Base-by-base conservation (phyloP, 2,888 invertebrate genomes). In the Atrina japonica region DNA sequence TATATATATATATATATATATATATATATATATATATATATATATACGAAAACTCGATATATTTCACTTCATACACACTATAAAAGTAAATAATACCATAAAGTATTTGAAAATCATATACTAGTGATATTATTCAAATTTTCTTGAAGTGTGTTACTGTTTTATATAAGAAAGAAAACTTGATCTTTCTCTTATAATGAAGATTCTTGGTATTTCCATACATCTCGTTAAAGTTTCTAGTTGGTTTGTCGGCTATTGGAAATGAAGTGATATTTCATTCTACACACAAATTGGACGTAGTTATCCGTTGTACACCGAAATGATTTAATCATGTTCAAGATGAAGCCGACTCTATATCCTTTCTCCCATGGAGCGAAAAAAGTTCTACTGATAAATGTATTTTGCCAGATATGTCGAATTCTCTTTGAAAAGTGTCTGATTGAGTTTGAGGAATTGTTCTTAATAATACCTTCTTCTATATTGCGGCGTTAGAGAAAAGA, bases 391-490 rank as follows among this genome's bases (percentile, higher is more conserved):
- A 69, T 58, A 43, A 64, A 69, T 69, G 58, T 49, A 9, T 69
- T 69, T 64, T 53, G 58, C 49, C 63, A 64, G 52, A 64, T 49
- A 56, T 30, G 50, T 56, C 64, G 69, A 58, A 49, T 41, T 63
- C 50, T 21, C 58, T 64, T 69, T 69, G 69, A 69, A 69, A 69
- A 47, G 43, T 63, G 67, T 72, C 71, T 63, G 63, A 63, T 72
- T 63, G 63, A 50, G 56, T 58, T 72, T 72, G 71, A 72, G 66
- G 67, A 67, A 72, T 72, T 58, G 52, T 58, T 50, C 63, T 63
- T 72, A 72, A 72, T 72, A 72, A 72, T 67, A 72, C 67, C 55
- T 71, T 71, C 49, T 63, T 67, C 63, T 72, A 64, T 67, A 67
- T 72, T 67, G 63, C 60, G 27, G 63, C 50, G 49, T 56, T 63